A percentile compares a stretch with the other conserved stretches of the same genome.
These are phyloP conservation scores for Danio kyathit DNA, from an alignment of 2,797 vertebrate species.

Conservation along the genomic window DNA sequence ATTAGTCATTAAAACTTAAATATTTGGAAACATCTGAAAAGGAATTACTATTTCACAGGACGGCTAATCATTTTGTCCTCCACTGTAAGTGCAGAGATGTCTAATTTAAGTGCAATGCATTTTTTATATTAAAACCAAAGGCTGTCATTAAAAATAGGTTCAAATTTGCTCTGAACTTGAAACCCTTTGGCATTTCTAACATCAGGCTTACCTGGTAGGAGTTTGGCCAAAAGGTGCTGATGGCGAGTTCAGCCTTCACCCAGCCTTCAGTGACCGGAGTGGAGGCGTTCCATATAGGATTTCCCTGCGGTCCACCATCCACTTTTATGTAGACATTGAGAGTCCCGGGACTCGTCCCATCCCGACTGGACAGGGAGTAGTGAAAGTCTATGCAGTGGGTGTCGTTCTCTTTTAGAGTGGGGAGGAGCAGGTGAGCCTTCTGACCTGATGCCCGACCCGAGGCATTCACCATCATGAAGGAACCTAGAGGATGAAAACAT, in stretches of 20 bases:
- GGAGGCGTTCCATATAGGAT: constrained; percentile 94
- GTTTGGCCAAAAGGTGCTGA: constrained; percentile 98
- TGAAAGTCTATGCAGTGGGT: constrained; percentile 98
- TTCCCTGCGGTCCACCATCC: constrained; percentile 93
- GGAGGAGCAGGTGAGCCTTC: constrained; percentile 94
- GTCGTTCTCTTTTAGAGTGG: constrained; percentile 94
- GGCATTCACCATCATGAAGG: constrained; percentile 97
- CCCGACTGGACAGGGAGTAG: constrained; percentile 91
- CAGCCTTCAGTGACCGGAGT: constrained; percentile 92
- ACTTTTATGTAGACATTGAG: constrained; percentile 96
- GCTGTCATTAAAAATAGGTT: not conserved
- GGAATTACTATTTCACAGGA: too few species aligned
- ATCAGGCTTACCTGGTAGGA: constrained; percentile 89
- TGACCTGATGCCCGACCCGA: constrained; percentile 93
- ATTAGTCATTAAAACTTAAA: too few species aligned
- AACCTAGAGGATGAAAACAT: constrained; percentile 76
- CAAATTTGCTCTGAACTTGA: not conserved
- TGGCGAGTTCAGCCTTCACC: constrained; percentile 95
- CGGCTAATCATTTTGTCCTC: too few species aligned
- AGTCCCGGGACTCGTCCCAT: constrained; percentile 89
- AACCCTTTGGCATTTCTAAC: not conserved
- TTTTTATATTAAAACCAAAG: not conserved
- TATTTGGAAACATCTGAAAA: too few species aligned
- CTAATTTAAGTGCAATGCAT: too few species aligned
- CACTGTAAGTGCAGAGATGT: not conserved